Evolutionary conservation across 2,797 vertebrate species (phyloP), one percentile per base, ranked within the genome.

Genomic region (Sarcophilus harrisii): DNA sequence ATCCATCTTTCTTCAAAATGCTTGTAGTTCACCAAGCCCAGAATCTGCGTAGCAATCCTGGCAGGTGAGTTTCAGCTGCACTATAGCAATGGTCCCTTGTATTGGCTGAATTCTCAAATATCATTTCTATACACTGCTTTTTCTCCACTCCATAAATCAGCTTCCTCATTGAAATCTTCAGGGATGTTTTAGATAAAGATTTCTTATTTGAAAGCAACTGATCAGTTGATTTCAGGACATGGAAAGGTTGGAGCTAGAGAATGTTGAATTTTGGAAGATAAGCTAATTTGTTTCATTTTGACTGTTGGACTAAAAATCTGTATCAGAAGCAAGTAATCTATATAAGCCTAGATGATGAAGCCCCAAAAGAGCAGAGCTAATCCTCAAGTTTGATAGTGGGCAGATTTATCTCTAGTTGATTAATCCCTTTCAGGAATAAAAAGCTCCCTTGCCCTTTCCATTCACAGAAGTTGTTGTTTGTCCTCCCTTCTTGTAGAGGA

Each of bases 221-320:
- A 58, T 90, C 90, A 57, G 55, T n/a, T 16, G 21, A 66, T 94
- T 57, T 93, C 73, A 49, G 38, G 94, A 49, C 55, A 91, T 95
- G 62, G 90, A 92, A 94, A 96, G 87, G 21, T 11, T 87, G 27
- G 73, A 21, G 38, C 45, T 45, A 3, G 24, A 49, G 38, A 10
- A 27, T 27, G 3, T 49, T 49, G 38, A 38, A 24, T 45, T 9
- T 45, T 8, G 3, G 3, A 18, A 29, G 38, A 38, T 28, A 3
- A 89, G 90, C 73, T 93, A 59, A 87, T 91, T n/a, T 95, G 92
- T 95, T 95, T 92, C 28, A 24, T 96, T 92, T 93, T 28, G 94
- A 90, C 60, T 59, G 60, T 28, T 10, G 3, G 38, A 3, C n/a
- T 54, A 93, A 95, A 96, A 93, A n/a, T 92, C 92, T 87, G n/a